Conservation (phyloP, 2,797 vertebrate genomes). For the Malacoctenus gilli region DNA sequence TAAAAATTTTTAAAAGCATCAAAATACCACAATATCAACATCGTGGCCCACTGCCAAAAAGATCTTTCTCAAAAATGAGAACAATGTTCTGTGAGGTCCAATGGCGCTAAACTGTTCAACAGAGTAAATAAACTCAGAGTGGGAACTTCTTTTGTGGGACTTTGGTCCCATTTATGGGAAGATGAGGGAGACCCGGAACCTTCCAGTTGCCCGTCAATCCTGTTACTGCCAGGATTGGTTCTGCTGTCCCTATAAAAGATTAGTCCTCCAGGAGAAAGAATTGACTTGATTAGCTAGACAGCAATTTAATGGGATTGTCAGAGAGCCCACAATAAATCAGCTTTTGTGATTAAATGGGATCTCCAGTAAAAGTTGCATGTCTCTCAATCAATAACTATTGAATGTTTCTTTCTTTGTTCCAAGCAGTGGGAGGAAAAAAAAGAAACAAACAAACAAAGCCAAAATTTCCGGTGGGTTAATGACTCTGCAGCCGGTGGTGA, state of each 20-base stretch:
- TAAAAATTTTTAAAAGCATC: no score
- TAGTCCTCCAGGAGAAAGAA: slow-evolving; percentile 84
- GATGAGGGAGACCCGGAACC: slow-evolving; percentile 39
- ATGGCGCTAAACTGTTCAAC: slow-evolving; percentile 23
- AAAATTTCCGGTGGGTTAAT: slow-evolving; percentile 75
- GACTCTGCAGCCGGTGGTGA: slow-evolving; percentile 52
- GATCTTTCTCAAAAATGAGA: no score
- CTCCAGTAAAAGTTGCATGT: slow-evolving; percentile 85
- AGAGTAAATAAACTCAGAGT: slow-evolving; percentile 1
- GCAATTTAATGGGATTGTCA: slow-evolving; percentile 90
- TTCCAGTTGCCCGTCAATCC: slow-evolving; percentile 75
- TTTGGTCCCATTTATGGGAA: slow-evolving; percentile 61
- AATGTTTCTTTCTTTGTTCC: slow-evolving; percentile 81
- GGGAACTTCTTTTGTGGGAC: slow-evolving; percentile 31
- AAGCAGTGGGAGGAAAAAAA: slow-evolving; percentile 40
- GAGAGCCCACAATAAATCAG: slow-evolving; percentile 85
- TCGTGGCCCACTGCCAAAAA: no score
- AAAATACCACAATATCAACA: no score
- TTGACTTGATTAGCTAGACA: slow-evolving; percentile 88
- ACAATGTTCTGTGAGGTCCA: no score
- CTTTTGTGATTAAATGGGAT: slow-evolving; percentile 89
- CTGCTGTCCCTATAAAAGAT: slow-evolving; percentile 83
- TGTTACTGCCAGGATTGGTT: slow-evolving; percentile 83
- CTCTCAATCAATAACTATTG: slow-evolving; percentile 86
- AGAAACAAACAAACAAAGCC: slow-evolving; percentile 56